These are phyloP conservation scores for Lepidocyrtoides sp. DNA, from an alignment of 2,888 invertebrate genomes.

Conservation along the genomic window DNA sequence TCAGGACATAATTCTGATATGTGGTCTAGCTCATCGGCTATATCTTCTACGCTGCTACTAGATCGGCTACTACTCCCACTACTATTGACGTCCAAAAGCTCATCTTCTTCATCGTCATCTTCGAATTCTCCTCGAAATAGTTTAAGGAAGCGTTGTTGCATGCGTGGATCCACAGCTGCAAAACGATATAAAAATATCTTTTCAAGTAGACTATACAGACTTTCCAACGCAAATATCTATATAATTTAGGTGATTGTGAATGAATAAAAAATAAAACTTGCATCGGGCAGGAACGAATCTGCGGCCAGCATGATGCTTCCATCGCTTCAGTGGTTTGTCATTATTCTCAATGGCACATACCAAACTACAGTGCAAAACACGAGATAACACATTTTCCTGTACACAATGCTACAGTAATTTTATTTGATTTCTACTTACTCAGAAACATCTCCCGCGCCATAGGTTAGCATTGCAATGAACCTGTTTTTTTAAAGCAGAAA, in stretches of 20 bases:
- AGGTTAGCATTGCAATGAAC: constrained; percentile 68
- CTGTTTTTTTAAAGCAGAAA: too few species aligned
- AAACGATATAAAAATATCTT: background rate
- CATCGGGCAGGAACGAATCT: constrained; percentile 67
- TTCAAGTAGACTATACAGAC: too few species aligned
- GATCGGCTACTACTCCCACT: too few species aligned
- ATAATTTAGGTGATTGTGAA: background rate
- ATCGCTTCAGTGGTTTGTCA: too few species aligned
- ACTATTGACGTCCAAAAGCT: constrained; percentile 30
- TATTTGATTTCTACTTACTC: constrained; percentile 66
- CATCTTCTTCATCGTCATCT: constrained; percentile 46
- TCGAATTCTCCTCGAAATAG: constrained; percentile 41
- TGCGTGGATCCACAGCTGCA: constrained; percentile 44
- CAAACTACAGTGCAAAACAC: too few species aligned
- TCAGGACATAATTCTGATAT: constrained; percentile 70
- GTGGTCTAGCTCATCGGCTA: background rate
- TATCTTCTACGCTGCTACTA: too few species aligned
- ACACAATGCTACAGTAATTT: too few species aligned
- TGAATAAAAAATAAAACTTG: too few species aligned
- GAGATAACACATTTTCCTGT: too few species aligned
- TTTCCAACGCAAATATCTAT: background rate
- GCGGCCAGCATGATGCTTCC: constrained; percentile 64
- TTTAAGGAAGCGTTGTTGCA: constrained; percentile 63
- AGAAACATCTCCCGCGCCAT: constrained; percentile 65
- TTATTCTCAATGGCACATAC: too few species aligned